These are phyloP conservation scores for Lutjanus erythropterus DNA, from an alignment of 2,113 vertebrate genomes.

Conservation along the genomic window DNA sequence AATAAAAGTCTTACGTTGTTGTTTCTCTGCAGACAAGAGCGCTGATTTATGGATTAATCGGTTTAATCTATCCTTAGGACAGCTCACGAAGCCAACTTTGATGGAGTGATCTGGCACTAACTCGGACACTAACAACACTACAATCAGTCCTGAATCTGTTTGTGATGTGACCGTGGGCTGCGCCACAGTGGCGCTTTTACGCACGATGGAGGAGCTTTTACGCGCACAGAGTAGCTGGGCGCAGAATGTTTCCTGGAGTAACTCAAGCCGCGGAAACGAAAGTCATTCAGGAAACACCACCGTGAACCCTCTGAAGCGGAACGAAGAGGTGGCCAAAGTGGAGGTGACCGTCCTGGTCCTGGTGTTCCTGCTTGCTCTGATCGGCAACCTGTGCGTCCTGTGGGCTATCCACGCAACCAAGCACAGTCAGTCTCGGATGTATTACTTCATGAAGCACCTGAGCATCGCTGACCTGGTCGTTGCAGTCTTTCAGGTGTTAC, in stretches of 20 bases:
- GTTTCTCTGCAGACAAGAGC: constrained; percentile 19
- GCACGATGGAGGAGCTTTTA: constrained; percentile 81
- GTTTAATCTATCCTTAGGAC: background rate
- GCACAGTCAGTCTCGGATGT: constrained; percentile 94
- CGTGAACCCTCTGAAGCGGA: constrained; percentile 87
- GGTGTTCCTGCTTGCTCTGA: constrained; percentile 92
- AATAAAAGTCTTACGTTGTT: background rate
- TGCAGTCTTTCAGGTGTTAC: constrained; percentile 96
- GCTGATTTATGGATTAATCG: background rate
- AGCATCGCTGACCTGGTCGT: constrained; percentile 98
- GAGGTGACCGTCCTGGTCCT: constrained; percentile 93
- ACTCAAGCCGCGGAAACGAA: constrained; percentile 80
- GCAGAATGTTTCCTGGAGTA: constrained; percentile 82
- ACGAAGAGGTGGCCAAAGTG: constrained; percentile 96
- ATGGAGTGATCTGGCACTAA: background rate
- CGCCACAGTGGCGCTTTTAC: constrained; percentile 61
- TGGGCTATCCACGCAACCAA: constrained; percentile 92
- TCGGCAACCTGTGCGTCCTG: constrained; percentile 94
- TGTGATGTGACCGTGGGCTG: constrained; percentile 62
- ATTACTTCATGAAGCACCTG: constrained; percentile 98
- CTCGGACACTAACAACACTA: background rate
- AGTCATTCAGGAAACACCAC: constrained; percentile 83
- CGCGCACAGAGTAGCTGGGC: constrained; percentile 64
- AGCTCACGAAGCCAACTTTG: background rate
- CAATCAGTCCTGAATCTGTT: background rate